Evolutionary conservation across 2,113 vertebrate genomes (phyloP).

Genomic region (Labeo rohita): DNA sequence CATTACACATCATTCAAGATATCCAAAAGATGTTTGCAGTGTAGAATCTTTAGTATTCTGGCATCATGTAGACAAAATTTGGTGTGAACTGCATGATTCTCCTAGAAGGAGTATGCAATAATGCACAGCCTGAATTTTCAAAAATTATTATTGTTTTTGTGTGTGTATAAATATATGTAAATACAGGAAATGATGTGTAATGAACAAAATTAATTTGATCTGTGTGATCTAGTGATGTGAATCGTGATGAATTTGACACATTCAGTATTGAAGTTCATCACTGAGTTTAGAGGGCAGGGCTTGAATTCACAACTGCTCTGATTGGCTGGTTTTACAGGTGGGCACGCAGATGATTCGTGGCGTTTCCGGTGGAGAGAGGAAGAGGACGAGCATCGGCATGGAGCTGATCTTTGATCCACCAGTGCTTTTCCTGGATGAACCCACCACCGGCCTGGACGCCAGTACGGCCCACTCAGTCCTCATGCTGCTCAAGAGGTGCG

Average conservation of each 20-base stretch:
- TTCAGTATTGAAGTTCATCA: not conserved
- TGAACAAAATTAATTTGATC: too few species aligned
- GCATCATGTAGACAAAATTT: too few species aligned
- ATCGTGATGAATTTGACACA: not conserved
- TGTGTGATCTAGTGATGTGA: too few species aligned
- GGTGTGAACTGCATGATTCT: too few species aligned
- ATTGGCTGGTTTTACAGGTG: constrained; percentile 71
- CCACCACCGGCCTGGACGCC: constrained; percentile 84
- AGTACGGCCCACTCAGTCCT: constrained; percentile 87
- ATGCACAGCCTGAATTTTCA: too few species aligned
- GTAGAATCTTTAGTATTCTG: too few species aligned
- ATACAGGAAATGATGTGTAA: too few species aligned
- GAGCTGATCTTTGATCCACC: constrained; percentile 84
- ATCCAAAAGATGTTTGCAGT: too few species aligned
- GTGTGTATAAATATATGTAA: too few species aligned
- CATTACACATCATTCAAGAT: too few species aligned
- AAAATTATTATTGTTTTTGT: too few species aligned
- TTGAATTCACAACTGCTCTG: not conserved
- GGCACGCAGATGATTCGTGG: constrained; percentile 84
- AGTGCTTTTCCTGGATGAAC: constrained; percentile 86
- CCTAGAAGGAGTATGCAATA: too few species aligned
- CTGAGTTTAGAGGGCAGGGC: not conserved
- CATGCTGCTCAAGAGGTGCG: not conserved
- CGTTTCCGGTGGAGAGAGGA: constrained; percentile 86
- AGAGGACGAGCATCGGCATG: constrained; percentile 87